phyloP scores from a whole-genome alignment of 2,113 vertebrate genomes.

The Odontophorus gujanensis region DNA sequence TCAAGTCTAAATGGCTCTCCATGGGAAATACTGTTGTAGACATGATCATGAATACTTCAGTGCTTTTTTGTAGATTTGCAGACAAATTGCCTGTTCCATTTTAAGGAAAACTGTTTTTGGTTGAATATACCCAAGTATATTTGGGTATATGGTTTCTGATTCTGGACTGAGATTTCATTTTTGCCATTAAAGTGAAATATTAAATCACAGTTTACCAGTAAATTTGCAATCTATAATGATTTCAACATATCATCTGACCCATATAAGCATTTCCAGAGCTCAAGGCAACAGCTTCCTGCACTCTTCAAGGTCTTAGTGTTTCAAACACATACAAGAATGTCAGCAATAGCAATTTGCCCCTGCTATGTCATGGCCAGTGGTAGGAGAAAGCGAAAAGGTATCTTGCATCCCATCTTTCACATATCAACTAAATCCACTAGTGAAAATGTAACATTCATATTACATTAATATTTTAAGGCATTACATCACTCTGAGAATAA shows the following conservation, averaged over 20 bases:
- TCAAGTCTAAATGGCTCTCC: not conserved
- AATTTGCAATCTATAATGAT: not conserved
- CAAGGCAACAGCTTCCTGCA: not conserved
- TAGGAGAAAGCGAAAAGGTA: not conserved
- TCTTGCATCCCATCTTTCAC: not conserved
- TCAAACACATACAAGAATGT: not conserved
- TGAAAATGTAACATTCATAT: not conserved
- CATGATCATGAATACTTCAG: not conserved
- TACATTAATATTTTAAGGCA: constrained; percentile 9
- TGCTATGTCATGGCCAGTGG: not conserved
- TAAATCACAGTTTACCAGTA: not conserved
- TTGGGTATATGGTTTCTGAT: too few species aligned
- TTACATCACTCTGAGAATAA: not conserved
- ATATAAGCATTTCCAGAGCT: not conserved
- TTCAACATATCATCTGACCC: not conserved
- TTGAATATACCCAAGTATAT: not conserved
- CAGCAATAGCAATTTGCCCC: not conserved
- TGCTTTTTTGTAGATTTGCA: not conserved
- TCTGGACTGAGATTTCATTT: not conserved
- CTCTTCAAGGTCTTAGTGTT: not conserved
- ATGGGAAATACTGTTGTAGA: not conserved
- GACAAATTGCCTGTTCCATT: not conserved
- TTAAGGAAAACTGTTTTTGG: constrained; percentile 12
- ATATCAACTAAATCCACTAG: not conserved
- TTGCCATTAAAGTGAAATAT: not conserved